These are phyloP conservation scores for Menidia menidia DNA, from an alignment of 2,797 vertebrate species.

Conservation along the genomic window DNA sequence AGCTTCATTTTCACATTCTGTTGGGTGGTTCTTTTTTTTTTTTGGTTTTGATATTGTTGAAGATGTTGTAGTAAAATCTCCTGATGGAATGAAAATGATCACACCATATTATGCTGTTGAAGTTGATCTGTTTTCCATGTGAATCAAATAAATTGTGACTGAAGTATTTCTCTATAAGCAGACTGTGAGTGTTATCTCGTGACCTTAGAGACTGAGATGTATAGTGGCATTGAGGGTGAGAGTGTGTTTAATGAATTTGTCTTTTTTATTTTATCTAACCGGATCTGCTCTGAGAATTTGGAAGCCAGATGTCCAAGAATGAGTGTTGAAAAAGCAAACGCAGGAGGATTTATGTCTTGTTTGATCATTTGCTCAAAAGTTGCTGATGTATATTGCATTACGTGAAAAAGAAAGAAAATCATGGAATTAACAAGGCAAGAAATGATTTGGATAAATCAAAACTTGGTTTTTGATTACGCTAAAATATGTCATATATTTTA, in stretches of 20 bases:
- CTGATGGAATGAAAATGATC: conserved; percentile 32
- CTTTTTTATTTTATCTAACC: background rate
- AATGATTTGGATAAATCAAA: background rate
- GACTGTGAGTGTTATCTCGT: conserved; percentile 31
- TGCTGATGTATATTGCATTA: background rate
- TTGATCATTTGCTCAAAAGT: background rate
- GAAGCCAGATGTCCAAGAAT: background rate
- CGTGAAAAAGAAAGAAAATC: background rate
- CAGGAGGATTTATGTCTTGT: background rate
- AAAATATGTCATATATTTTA: background rate
- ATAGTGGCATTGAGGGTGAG: background rate
- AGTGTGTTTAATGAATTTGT: background rate
- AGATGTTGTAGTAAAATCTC: conserved; percentile 30
- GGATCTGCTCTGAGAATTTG: background rate
- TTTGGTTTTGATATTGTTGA: conserved; percentile 9
- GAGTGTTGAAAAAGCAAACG: background rate
- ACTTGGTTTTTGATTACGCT: background rate
- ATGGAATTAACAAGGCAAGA: background rate
- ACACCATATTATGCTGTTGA: conserved; percentile 35
- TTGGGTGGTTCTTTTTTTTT: conserved; percentile 16
- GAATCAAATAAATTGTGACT: conserved; percentile 75
- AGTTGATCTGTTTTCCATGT: conserved; percentile 47
- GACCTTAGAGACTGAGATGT: background rate
- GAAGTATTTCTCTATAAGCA: conserved; percentile 75
- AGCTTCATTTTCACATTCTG: conserved; percentile 17